Percentiles rank a stretch among this genome's conserved stretches.
Conservation (phyloP, 1,140 invertebrate species). For the Monomorium pharaonis region DNA sequence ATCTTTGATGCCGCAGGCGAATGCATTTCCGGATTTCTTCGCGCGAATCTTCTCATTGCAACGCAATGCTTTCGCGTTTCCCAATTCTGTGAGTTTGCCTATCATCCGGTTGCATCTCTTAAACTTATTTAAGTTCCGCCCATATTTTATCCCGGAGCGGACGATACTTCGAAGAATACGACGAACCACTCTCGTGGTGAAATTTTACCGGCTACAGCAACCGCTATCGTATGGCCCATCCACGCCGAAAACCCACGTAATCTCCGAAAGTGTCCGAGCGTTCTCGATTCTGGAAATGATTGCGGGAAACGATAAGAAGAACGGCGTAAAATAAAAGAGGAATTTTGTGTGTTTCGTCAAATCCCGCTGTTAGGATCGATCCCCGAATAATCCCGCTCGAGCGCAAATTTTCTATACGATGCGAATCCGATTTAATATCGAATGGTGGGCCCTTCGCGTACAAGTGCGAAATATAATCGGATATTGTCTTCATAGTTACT, state of each 20-base stretch:
- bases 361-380: slow-evolving; percentile 40
- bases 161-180: slow-evolving; percentile 63
- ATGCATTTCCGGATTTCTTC: slow-evolving; percentile 57
- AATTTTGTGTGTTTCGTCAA: slow-evolving; percentile 52
- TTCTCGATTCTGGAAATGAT: slow-evolving; percentile 16
- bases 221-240: slow-evolving; percentile 42
- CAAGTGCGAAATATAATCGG: slow-evolving; percentile 42
- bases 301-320: slow-evolving; percentile 21
- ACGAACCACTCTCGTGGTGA: slow-evolving; percentile 51
- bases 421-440: slow-evolving; percentile 47
- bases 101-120: slow-evolving; percentile 73
- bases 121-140: slow-evolving; percentile 76
- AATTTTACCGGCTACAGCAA: slow-evolving; percentile 56
- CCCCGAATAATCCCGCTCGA: slow-evolving; percentile 24
- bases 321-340: slow-evolving; percentile 33
- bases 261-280: slow-evolving; percentile 55
- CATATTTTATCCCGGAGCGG: slow-evolving; percentile 69
- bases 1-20: background rate
- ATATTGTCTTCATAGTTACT: background rate
- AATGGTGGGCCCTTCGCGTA: background rate
- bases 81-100: slow-evolving; percentile 69
- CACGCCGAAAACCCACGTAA: slow-evolving; percentile 49
- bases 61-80: slow-evolving; percentile 24
- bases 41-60: background rate
- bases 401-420: slow-evolving; percentile 42